Percentiles rank a stretch among this genome's conserved stretches.
phyloP scores from a whole-genome alignment of 2,888 invertebrate genomes.

The Drosophila fungiperda region DNA sequence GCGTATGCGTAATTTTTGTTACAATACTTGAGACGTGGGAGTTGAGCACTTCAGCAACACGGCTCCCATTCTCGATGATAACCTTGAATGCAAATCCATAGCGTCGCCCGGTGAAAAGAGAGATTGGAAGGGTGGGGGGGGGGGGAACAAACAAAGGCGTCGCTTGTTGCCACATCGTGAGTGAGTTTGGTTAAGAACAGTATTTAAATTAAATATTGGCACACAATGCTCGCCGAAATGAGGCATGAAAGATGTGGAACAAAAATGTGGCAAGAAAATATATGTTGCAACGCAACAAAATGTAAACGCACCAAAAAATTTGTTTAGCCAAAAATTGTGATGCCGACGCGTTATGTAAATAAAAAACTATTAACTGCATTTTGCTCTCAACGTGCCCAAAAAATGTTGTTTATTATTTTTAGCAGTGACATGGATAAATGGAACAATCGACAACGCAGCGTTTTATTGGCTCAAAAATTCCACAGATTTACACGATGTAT shows the following conservation, averaged over 20 bases:
- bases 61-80: constrained; percentile 35
- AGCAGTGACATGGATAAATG: constrained; percentile 68
- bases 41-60: constrained; percentile 19
- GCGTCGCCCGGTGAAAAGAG: constrained; percentile 1
- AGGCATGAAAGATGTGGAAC: constrained; percentile 28
- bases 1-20: constrained; percentile 62
- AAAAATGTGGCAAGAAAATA: constrained; percentile 5
- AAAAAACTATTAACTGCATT: constrained; percentile 65
- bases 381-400: constrained; percentile 15
- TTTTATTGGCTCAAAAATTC: constrained; percentile 36
- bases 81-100: constrained; percentile 67
- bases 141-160: constrained; percentile 48
- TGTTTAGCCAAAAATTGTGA: constrained; percentile 51
- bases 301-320: constrained; percentile 51
- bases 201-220: constrained; percentile 80
- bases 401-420: constrained; percentile 62
- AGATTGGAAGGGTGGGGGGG: constrained; percentile 13
- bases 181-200: constrained; percentile 78
- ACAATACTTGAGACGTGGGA: constrained; percentile 59
- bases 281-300: constrained; percentile 57
- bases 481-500: constrained; percentile 15
- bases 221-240: constrained; percentile 37
- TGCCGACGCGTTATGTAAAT: constrained; percentile 46
- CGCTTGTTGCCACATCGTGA: constrained; percentile 60
- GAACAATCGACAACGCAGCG: constrained; percentile 42